Conservation (phyloP, 2,113 vertebrate species). For the Ciconia maguari region DNA sequence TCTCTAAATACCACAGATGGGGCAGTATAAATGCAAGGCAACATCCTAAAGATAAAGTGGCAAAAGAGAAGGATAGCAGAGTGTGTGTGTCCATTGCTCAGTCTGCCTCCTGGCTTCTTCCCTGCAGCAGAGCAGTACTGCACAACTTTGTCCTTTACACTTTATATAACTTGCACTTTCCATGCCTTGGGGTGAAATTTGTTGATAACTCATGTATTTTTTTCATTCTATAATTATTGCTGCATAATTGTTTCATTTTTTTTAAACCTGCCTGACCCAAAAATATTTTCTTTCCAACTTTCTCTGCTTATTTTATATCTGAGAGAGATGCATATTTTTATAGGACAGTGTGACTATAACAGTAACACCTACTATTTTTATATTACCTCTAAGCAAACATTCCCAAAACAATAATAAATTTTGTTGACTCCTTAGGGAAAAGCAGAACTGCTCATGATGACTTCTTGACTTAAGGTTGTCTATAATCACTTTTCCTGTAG, state of each 20-base stretch:
- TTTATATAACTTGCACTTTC: background rate
- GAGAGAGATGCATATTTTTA: background rate
- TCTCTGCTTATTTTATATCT: background rate
- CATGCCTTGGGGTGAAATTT: background rate
- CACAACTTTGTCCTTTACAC: background rate
- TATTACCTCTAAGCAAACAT: background rate
- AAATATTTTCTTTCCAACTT: background rate
- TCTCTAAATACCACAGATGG: background rate
- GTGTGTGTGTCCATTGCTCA: background rate
- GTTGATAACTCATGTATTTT: background rate
- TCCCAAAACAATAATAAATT: background rate
- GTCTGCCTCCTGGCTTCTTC: background rate
- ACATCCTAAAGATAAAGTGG: background rate
- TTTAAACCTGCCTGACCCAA: background rate
- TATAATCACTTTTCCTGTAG: slow-evolving; percentile 17
- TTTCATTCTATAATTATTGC: background rate
- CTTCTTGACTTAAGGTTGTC: slow-evolving; percentile 27
- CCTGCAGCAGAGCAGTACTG: background rate
- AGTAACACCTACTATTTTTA: background rate
- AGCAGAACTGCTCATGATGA: slow-evolving; percentile 14
- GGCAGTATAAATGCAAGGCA: background rate
- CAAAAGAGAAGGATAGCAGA: background rate
- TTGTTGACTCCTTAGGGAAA: background rate
- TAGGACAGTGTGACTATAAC: background rate
- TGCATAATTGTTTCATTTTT: background rate